Evolutionary conservation across 2,113 vertebrate species (phyloP).

Genomic region (Hippolais icterina): DNA sequence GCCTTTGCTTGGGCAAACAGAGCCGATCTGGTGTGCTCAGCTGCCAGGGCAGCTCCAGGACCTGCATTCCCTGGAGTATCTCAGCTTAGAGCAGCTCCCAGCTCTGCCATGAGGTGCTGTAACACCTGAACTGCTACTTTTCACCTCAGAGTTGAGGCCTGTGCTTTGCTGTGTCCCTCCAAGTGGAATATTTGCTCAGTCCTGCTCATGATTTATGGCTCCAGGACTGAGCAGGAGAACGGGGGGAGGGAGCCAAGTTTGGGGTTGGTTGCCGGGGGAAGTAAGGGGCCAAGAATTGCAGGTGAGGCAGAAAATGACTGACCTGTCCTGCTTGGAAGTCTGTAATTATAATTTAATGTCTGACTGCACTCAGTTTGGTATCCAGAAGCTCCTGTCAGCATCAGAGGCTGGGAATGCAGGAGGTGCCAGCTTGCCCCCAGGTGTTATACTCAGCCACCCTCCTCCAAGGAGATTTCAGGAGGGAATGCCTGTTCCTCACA

Average conservation of each 20-base stretch:
- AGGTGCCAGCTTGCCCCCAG: not conserved
- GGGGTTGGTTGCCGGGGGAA: not conserved
- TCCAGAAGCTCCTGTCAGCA: slow-evolving; percentile 17
- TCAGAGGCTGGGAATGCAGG: slow-evolving; percentile 38
- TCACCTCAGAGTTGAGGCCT: not conserved
- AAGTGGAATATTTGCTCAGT: not conserved
- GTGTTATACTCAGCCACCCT: not conserved
- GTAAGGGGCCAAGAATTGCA: not conserved
- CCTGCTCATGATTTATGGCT: not conserved
- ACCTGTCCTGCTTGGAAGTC: not conserved
- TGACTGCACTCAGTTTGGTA: not conserved
- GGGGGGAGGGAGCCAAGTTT: not conserved
- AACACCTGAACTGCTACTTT: not conserved
- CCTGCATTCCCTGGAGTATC: not conserved
- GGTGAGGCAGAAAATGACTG: slow-evolving; percentile 33
- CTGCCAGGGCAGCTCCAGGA: not conserved
- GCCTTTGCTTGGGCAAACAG: not conserved
- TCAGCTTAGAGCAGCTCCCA: not conserved
- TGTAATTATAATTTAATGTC: slow-evolving; percentile 10
- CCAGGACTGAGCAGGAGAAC: not conserved
- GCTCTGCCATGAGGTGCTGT: not conserved
- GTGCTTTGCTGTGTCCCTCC: not conserved
- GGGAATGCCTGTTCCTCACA: not conserved
- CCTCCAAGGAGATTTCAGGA: not conserved
- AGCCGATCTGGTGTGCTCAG: not conserved